Percentiles rank a stretch among this genome's conserved stretches.
Evolutionary conservation across 2,888 invertebrate genomes (phyloP).

Genomic region (Agriopis aurantiaria): DNA sequence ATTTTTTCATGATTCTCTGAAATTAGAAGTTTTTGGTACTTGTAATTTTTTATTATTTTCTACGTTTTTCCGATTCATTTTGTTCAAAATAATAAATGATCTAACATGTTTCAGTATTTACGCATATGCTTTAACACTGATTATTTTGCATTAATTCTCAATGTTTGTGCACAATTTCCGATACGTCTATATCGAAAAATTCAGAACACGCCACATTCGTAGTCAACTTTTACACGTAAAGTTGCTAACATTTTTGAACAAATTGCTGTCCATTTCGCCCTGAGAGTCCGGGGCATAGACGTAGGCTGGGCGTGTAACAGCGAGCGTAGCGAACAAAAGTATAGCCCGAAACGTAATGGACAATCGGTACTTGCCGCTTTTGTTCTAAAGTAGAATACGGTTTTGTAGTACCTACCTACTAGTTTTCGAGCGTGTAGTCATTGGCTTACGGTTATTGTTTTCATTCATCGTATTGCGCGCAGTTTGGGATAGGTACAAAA

Average conservation of each 20-base stretch:
- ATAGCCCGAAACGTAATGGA: slow-evolving; percentile 24
- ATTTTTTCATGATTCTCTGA: no score
- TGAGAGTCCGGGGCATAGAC: slow-evolving; percentile 9
- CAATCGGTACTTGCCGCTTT: slow-evolving; percentile 28
- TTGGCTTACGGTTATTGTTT: slow-evolving; percentile 1
- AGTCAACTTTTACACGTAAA: slow-evolving; percentile 25
- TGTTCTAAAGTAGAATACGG: slow-evolving; percentile 19
- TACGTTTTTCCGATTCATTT: no score
- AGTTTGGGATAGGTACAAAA: background rate
- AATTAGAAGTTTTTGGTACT: no score
- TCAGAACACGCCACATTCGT: slow-evolving; percentile 12
- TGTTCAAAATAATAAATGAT: no score
- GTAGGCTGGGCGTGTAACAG: slow-evolving; percentile 17
- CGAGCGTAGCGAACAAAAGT: slow-evolving; percentile 37
- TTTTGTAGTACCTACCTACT: background rate
- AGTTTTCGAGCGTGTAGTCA: slow-evolving; percentile 1
- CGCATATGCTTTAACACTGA: no score
- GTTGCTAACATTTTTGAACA: slow-evolving; percentile 30
- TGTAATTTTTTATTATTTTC: no score
- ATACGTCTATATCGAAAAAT: slow-evolving; percentile 15
- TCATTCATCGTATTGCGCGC: background rate
- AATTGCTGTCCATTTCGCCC: slow-evolving; percentile 31
- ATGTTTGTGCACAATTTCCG: background rate
- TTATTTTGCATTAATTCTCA: background rate
- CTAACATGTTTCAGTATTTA: no score